Base-by-base conservation (phyloP, 2,888 invertebrate species). In the Magallana nippona region DNA sequence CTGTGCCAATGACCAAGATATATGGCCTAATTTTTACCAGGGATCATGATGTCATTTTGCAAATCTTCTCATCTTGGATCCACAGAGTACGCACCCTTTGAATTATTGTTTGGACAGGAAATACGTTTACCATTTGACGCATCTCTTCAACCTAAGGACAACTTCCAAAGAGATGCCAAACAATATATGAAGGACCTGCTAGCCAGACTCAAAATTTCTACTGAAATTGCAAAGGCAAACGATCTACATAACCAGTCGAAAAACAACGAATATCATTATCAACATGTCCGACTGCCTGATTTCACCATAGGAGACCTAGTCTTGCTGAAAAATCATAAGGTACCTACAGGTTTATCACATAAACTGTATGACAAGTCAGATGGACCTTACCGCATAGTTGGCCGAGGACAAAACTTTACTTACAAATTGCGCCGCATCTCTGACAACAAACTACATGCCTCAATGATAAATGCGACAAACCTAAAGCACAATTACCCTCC, bases 1-100 rank as follows among this genome's bases (percentile, higher is more conserved):
- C 62, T 79, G 84, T 71, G 55, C 62, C 17, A 86, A 87, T 19
- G 79, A 85, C 60, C 84, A 87, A 58, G 78, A 15, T 17, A 87
- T 87, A 57, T 89, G 88, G 88, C 86, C 84, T 55, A 17, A 71
- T 27, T 87, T 11, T 13, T 87, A 5, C 87, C 87, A 19, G 84
- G 85, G 57, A 82, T 87, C 8, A 84, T 87, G 84, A 89, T 88
- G 87, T 85, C 89, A 3, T 86, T 86, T n/a, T 15, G 89, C 44
- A 82, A 83, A 10, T 62, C 81, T 11, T 85, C 86, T 32, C 79
- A 80, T 57, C 83, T 82, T 27, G 87, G 86, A 77, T 81, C 85
- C 19, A 87, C 86, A 27, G 85, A 84, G n/a, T 84, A 44, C 27
- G 78, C 85, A 27, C 88, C 87, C 32, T 87, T 79, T 82, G 55